A percentile compares a stretch with the other conserved stretches of the same genome.
Conservation (phyloP, 30 jellyfish, hydroid and myxozoan genomes). For the Morbakka virulenta region DNA sequence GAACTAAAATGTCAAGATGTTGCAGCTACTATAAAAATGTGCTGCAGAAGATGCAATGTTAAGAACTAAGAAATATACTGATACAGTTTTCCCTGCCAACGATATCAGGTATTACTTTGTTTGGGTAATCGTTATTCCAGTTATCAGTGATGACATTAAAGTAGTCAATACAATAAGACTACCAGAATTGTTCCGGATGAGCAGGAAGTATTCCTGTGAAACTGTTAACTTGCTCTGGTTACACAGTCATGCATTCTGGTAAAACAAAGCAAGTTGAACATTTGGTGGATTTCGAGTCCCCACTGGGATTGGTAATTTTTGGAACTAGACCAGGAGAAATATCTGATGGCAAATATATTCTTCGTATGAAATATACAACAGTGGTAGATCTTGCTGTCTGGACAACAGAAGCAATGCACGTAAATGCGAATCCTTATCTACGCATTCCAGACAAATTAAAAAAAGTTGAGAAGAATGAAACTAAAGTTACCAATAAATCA, state of each 20-base stretch:
- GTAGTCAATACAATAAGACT: constrained; percentile 24
- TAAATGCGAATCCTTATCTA: constrained; percentile 13
- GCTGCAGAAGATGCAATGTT: constrained; percentile 52
- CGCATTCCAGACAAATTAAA: constrained; percentile 30
- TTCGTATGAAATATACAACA: constrained; percentile 47
- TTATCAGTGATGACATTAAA: constrained; percentile 33
- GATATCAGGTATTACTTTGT: neutral
- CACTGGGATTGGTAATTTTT: constrained; percentile 62
- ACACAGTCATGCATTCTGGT: constrained; percentile 58
- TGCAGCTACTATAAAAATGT: constrained; percentile 30
- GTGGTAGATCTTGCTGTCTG: constrained; percentile 52
- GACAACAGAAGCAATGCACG: constrained; percentile 70
- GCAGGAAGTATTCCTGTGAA: constrained; percentile 43
- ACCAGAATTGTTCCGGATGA: constrained; percentile 27
- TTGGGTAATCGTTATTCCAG: constrained; percentile 50
- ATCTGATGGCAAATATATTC: constrained; percentile 12
- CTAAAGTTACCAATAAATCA: neutral
- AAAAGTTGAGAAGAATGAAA: constrained; percentile 9
- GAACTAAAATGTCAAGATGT: constrained; percentile 42
- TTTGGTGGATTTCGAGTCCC: constrained; percentile 53
- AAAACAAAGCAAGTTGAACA: constrained; percentile 49
- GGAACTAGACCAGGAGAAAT: constrained; percentile 58
- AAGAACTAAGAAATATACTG: constrained; percentile 22
- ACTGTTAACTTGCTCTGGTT: constrained; percentile 55
- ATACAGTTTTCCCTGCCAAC: neutral